Base-by-base conservation (phyloP, 2,797 vertebrate species). In the Phalanger gymnotis region DNA sequence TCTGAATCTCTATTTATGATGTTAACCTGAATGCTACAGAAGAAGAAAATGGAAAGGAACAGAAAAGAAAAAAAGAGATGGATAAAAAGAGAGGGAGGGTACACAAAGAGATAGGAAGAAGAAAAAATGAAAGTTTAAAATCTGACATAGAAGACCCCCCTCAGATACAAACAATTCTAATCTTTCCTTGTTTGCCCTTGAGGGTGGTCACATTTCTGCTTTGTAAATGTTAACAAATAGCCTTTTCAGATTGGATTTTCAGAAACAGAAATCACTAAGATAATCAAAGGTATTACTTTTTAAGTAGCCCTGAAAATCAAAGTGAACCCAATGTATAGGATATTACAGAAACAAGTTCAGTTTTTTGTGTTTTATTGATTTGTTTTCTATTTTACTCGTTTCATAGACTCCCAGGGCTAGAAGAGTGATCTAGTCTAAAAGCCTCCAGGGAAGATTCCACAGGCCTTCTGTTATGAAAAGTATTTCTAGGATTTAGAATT, bases 391-490 rank as follows among this genome's bases (percentile, higher is more conserved):
- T 92, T 52, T 90, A 87, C 0, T 30, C 52, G 12, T 90, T 94
- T 87, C 53, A 52, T 22, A 28, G 31, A 91, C 54, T 92, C 53
- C 81, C 58, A 91, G 30, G 91, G 28, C 47, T 95, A 93, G 87
- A 87, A 91, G 30, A 10, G 13, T 13, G n/a, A 7, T 2, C 4
- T 0, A 40, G 53, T 92, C 28, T 54, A 25, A 92, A 95, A 92
- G 51, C 9, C 56, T 91, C 93, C 30, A 81, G 34, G 12, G 7
- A 47, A 81, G 22, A 81, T 81, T 81, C 3, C 66, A 40, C 28
- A 66, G 61, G 13, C 54, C 40, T 90, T 30, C 53, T 93, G 91
- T 61, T 53, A 94, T 93, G 52, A 54, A 61, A 40, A 90, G 92
- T n/a, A n/a, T 66, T 66, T n/a, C 31, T 66, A 66, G 58, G 40